Evolutionary conservation across 2,113 vertebrate genomes (phyloP), one percentile per base, ranked within the genome.

Genomic region (Mystacornis crossleyi): DNA sequence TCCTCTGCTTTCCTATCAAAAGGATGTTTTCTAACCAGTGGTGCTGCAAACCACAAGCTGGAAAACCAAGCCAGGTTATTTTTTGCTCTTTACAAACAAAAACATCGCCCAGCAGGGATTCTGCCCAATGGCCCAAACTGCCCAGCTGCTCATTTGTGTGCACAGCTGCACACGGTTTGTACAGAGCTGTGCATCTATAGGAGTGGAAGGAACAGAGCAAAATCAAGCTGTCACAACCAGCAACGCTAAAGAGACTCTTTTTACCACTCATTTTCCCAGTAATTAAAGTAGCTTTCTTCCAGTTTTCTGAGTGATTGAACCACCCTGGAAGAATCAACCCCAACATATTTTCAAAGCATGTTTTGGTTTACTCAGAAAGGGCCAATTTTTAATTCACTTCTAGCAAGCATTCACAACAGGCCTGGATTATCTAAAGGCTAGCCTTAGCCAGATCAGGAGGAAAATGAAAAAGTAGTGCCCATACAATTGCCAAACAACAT

Each of bases 1-100:
- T 1, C 0, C 42, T 71, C 58, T 16, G 26, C 60, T 89, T 74
- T 86, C 80, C 28, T 83, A 80, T 53, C 43, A 83, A 83, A 96
- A 90, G 40, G 72, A 57, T 74, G 51, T 54, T 91, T 91, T 86
- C 70, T 38, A 84, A 89, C 60, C 6, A 10, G 6, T 25, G 20
- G 33, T 42, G 40, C 36, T 78, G 34, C 75, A 74, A 94, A 71
- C 21, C 33, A 8, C 82, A 95, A 26, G n/a, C 88, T 67, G 69
- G 54, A 78, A 67, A 84, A 78, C 48, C 48, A 92, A 79, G 55
- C n/a, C 60, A 84, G 71, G 75, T 81, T 93, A 86, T 86, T 90
- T 97, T 96, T 67, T 69, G 64, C 96, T 92, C 55, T 67, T 80
- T 12, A 19, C 85, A 96, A 89, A 74, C n/a, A 89, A 78, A 54